phyloP scores from a whole-genome alignment of 2,888 invertebrate species.

The Apodemia mormo region DNA sequence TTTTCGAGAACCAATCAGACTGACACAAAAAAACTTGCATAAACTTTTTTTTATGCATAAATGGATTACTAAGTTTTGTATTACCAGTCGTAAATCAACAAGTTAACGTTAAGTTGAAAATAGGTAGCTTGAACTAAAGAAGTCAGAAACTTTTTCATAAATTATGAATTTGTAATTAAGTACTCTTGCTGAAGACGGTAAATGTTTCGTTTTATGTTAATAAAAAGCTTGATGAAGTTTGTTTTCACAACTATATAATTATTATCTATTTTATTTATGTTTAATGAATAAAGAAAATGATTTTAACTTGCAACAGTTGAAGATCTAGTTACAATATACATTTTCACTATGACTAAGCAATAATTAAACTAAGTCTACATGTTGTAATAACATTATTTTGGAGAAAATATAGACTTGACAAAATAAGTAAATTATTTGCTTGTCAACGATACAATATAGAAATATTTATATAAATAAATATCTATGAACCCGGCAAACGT shows the following conservation, averaged over 20 bases:
- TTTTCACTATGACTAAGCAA: no score
- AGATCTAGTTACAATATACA: background rate
- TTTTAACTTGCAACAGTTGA: background rate
- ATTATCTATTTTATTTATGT: background rate
- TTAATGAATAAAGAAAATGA: background rate
- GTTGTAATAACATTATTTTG: no score
- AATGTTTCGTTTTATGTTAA: constrained; percentile 34
- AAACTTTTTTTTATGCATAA: constrained; percentile 26
- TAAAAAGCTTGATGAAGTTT: constrained; percentile 32
- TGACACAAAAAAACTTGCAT: background rate
- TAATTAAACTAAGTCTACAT: no score
- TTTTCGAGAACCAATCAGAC: no score
- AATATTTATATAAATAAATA: no score
- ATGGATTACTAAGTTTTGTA: constrained; percentile 29
- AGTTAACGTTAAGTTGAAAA: constrained; percentile 34
- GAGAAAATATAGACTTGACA: no score
- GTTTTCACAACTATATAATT: constrained; percentile 18
- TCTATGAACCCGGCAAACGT: no score
- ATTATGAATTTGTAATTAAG: constrained; percentile 39
- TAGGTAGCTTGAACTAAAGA: constrained; percentile 32
- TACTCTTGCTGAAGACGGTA: constrained; percentile 34
- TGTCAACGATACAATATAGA: no score
- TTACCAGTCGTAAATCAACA: constrained; percentile 30
- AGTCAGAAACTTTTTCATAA: constrained; percentile 36
- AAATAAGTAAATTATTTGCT: no score